Conservation (phyloP, 2,888 invertebrate species). For the Ganaspis brasiliensis region DNA sequence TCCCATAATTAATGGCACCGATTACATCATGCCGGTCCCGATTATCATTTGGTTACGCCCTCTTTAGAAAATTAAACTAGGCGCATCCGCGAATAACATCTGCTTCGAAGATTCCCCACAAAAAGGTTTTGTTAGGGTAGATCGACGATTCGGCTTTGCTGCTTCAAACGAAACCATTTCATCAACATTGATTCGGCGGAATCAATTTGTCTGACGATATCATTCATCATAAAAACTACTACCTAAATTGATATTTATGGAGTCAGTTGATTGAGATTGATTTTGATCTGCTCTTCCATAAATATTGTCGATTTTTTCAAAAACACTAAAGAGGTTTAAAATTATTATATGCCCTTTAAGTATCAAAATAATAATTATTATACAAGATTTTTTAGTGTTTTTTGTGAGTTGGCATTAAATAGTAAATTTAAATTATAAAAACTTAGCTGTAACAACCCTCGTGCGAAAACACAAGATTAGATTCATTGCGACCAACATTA, state of each 20-base stretch:
- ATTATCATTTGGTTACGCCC: conserved; percentile 56
- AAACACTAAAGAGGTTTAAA: too few species aligned
- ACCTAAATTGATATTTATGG: conserved; percentile 34
- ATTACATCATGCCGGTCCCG: conserved; percentile 50
- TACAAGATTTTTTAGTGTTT: too few species aligned
- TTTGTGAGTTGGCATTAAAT: too few species aligned
- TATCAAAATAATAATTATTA: too few species aligned
- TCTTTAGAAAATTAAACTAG: conserved; percentile 52
- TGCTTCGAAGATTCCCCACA: conserved; percentile 28
- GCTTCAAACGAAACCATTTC: conserved; percentile 28
- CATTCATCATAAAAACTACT: conserved; percentile 35
- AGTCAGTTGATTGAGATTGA: conserved; percentile 16
- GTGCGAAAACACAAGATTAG: too few species aligned
- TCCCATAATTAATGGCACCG: conserved; percentile 59
- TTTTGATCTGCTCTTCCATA: neutral
- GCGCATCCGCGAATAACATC: conserved; percentile 47
- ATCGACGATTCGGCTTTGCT: neutral
- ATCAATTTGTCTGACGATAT: conserved; percentile 36
- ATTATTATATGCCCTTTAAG: too few species aligned
- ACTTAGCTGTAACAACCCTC: too few species aligned
- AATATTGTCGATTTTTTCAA: neutral
- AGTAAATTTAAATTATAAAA: too few species aligned
- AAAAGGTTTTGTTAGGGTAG: conserved; percentile 16
- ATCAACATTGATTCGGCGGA: neutral
- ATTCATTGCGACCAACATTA: too few species aligned